Conservation (phyloP, 2,888 invertebrate species). For the Petrolisthes cinctipes region DNA sequence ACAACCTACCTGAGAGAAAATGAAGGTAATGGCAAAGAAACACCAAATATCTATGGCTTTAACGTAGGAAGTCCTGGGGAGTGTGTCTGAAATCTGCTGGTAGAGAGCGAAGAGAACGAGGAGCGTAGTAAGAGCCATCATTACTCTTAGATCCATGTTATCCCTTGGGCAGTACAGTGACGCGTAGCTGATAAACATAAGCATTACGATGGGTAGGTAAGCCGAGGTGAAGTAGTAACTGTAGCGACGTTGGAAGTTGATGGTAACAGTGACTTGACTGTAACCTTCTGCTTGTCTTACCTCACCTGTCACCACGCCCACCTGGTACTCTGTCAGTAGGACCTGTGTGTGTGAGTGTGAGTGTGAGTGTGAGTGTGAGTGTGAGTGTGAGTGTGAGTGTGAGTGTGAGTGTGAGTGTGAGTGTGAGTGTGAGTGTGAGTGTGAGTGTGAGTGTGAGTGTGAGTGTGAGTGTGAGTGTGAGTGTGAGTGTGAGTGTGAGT, state of each 20-base stretch:
- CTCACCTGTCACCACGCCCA: neutral
- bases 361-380: too few relatives aligned
- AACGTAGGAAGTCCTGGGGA: constrained; percentile 55
- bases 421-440: too few relatives aligned
- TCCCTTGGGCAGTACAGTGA: constrained; percentile 45
- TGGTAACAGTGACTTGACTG: constrained; percentile 34
- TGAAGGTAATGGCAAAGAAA: constrained; percentile 57
- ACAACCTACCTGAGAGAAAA: constrained; percentile 46
- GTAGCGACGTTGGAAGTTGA: constrained; percentile 32
- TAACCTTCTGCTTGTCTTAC: neutral
- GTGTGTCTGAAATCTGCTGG: constrained; percentile 50
- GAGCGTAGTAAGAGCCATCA: constrained; percentile 57
- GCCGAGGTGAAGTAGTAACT: constrained; percentile 49
- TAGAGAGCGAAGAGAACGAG: constrained; percentile 60
- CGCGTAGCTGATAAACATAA: constrained; percentile 55
- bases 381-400: too few relatives aligned
- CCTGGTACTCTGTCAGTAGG: constrained; percentile 41
- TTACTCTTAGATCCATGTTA: constrained; percentile 47
- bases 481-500: neutral
- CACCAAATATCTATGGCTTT: constrained; percentile 60
- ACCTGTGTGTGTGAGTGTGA: constrained; percentile 3
- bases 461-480: too few relatives aligned
- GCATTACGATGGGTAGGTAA: constrained; percentile 52
- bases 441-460: too few relatives aligned
- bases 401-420: too few relatives aligned